Evolutionary conservation across 64 coral and sea anemone species (phyloP), one percentile per base, ranked within the genome.

Genomic region (Stichodactyla helianthus): DNA sequence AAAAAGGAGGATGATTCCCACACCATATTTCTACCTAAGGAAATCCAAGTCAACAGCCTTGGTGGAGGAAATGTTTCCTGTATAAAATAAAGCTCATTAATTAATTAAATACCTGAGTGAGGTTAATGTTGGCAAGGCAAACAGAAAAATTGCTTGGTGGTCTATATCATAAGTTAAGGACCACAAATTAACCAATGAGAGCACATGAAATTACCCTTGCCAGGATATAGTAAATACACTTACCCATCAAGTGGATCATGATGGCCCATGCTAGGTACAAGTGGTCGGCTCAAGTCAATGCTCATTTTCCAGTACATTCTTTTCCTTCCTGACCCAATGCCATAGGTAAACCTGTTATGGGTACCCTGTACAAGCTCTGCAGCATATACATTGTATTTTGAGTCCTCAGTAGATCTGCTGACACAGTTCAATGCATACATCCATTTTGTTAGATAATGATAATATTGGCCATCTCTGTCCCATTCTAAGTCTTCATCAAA

Each of bases 291-390:
- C 5, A 92, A 84, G 80, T 92, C 91, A n/a, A 92, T 77, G 51
- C 91, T 92, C 91, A 92, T 92, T 84, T 92, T 92, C 91, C 91
- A 92, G 51, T 92, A 92, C 91, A 92, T 92, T 55, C 91, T 87
- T 54, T 92, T 92, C 53, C 59, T 92, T 4, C 83, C 83, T 88
- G 79, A 87, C 7, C 91, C 91, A 5, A 86, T 74, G 70, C 25
- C 61, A 82, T 92, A 92, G 22, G 91, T 88, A 57, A 92, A 92
- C 67, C 82, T 88, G 16, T 52, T 20, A 8, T 92, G 91, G 52
- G 86, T 82, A 2, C 86, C 87, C 59, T 83, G 62, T 19, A 65
- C 91, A 35, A 92, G 61, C 51, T 92, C 91, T 81, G 91, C 78
- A 60, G 86, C 91, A 79, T 56, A 77, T 3, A 17, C 65, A 28